Evolutionary conservation across 2,797 vertebrate species (phyloP).

Genomic region (Dipus sagitta): DNA sequence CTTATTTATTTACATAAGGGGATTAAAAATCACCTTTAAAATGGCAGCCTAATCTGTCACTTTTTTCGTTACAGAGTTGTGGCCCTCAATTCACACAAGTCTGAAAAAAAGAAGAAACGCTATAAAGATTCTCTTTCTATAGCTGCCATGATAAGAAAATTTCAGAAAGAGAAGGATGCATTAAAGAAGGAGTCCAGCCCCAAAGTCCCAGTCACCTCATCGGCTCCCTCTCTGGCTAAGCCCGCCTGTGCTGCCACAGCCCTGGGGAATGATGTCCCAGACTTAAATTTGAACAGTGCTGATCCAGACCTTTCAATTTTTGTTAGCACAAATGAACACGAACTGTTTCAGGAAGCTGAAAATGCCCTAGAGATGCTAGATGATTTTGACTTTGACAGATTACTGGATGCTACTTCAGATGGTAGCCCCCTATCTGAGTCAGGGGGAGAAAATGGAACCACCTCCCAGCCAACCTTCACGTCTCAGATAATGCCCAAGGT

Average conservation of each 20-base stretch:
- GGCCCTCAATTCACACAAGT: slow-evolving; percentile 94
- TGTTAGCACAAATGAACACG: slow-evolving; percentile 93
- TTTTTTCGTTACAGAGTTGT: slow-evolving; percentile 90
- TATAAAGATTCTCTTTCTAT: slow-evolving; percentile 96
- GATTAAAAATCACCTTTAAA: slow-evolving; percentile 49
- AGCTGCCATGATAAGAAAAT: slow-evolving; percentile 97
- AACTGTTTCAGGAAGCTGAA: slow-evolving; percentile 93
- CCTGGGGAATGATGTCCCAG: slow-evolving; percentile 87
- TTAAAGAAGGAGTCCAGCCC: slow-evolving; percentile 90
- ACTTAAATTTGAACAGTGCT: slow-evolving; percentile 88
- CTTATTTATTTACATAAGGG: background rate
- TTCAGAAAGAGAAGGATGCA: slow-evolving; percentile 96
- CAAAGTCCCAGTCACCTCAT: slow-evolving; percentile 83
- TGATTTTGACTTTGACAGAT: slow-evolving; percentile 95
- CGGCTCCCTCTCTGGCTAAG: slow-evolving; percentile 86
- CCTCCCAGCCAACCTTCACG: slow-evolving; percentile 87
- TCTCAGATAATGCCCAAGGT: slow-evolving; percentile 89
- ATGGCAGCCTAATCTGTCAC: slow-evolving; percentile 57
- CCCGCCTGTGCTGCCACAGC: slow-evolving; percentile 80
- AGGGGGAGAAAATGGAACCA: slow-evolving; percentile 90
- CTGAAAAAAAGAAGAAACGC: slow-evolving; percentile 99
- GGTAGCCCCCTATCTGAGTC: slow-evolving; percentile 92
- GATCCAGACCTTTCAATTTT: slow-evolving; percentile 97
- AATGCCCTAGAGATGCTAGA: slow-evolving; percentile 94
- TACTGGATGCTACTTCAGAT: slow-evolving; percentile 95